phyloP scores from a whole-genome alignment of 2,888 invertebrate genomes.

The Polia nebulosa region DNA sequence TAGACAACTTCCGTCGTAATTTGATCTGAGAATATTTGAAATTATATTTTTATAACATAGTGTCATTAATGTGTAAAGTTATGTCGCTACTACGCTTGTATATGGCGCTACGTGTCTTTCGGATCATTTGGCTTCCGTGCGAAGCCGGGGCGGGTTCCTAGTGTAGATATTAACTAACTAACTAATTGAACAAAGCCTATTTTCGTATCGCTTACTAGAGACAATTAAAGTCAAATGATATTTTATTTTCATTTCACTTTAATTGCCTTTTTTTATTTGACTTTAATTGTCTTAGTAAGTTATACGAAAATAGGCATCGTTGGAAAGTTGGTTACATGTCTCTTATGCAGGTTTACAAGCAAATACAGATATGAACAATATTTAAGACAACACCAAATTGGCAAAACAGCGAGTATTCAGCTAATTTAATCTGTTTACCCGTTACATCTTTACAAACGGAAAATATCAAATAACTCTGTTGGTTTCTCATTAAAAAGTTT shows the following conservation, averaged over 20 bases:
- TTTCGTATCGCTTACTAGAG: neutral
- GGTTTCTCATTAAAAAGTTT: conserved; percentile 55
- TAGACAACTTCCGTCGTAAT: no score
- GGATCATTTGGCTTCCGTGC: no score
- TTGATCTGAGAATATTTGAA: no score
- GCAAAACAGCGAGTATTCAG: conserved; percentile 1
- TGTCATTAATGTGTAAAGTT: no score
- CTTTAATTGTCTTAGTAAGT: neutral
- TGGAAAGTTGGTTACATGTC: neutral
- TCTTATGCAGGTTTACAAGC: neutral
- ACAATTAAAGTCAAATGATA: neutral
- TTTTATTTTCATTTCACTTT: no score
- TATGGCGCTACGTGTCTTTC: no score
- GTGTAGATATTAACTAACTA: no score
- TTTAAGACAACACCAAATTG: neutral
- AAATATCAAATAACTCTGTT: conserved; percentile 41
- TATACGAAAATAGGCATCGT: neutral
- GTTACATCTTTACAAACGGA: conserved; percentile 21
- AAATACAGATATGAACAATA: neutral
- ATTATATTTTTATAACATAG: no score
- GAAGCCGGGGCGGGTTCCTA: no score
- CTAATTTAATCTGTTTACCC: conserved; percentile 32
- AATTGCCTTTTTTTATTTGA: neutral
- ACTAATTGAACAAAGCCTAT: neutral
- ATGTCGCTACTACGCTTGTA: no score